Conservation (phyloP, 2,797 vertebrate species). For the Gymnothorax javanicus region DNA sequence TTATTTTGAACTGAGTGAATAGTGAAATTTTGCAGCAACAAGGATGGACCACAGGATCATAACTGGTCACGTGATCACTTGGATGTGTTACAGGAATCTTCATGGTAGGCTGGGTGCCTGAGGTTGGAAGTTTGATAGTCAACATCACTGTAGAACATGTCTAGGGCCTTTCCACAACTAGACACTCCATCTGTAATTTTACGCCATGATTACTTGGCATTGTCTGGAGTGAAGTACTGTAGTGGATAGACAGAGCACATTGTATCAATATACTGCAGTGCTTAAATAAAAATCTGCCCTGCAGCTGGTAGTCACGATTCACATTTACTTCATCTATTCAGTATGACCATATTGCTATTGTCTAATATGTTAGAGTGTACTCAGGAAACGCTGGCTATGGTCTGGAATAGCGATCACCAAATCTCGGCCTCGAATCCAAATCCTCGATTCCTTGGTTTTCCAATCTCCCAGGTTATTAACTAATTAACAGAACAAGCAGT, state of each 20-base stretch:
- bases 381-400: not conserved
- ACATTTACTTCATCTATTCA: not conserved
- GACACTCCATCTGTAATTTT: not conserved
- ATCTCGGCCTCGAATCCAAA: too few species aligned
- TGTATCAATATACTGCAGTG: not conserved
- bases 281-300: not conserved
- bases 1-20: not conserved
- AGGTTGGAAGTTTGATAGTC: slow-evolving; percentile 21
- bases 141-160: not conserved
- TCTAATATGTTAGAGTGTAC: not conserved
- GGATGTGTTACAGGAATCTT: slow-evolving; percentile 89
- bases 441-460: too few species aligned
- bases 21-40: slow-evolving; percentile 39
- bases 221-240: not conserved
- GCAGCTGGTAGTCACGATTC: not conserved
- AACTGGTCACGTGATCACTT: slow-evolving; percentile 79
- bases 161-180: not conserved
- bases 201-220: not conserved
- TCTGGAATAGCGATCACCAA: not conserved
- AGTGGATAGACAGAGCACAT: not conserved
- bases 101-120: slow-evolving; percentile 81
- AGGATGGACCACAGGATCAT: slow-evolving; percentile 85
- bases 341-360: not conserved
- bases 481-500: too few species aligned
- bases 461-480: too few species aligned